Evolutionary conservation across 2,113 vertebrate species (phyloP), one percentile per base, ranked within the genome.

Genomic region (Poeciliopsis turrubarensis): DNA sequence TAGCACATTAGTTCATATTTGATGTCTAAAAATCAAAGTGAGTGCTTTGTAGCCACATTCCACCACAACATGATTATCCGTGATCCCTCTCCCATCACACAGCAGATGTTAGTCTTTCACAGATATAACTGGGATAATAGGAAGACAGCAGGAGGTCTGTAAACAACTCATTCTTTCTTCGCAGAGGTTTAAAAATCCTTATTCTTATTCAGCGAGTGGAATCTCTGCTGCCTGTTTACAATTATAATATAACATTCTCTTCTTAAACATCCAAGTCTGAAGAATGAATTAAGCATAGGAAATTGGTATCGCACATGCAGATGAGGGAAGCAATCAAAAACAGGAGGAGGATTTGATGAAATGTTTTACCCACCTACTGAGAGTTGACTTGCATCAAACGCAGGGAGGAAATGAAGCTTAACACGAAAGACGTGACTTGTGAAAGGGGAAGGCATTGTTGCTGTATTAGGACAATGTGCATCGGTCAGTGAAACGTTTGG

Each of bases 371-470:
- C 79, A 12, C 84, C 71, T 64, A 77, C 70, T 60, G 80, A 72
- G 77, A 80, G 68, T 29, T 76, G 60, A 82, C 68, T 63, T 25
- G 5, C 65, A 68, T 82, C 26, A 78, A 75, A 84, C 68, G 65
- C n/a, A 29, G 72, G 39, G 65, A 77, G 74, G 72, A 87, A 90
- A 85, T 41, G 34, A 39, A 64, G 34, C 39, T 63, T 82, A 84
- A 89, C 85, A 65, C 29, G 65, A 64, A 31, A 74, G 78, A 87
- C 60, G 76, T 83, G 82, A 77, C 76, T 79, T 32, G 4, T 71
- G 26, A 78, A n/a, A 64, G 31, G 64, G 51, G 54, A 73, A 37
- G 69, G 61, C 37, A 78, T 37, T 78, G 32, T 79, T 72, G 30
- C 77, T 54, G 77, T 76, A 87, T 86, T 83, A 72, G 51, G 57